These are phyloP conservation scores for Tenrec ecaudatus DNA, from an alignment of 2,113 vertebrate species.

Conservation along the genomic window DNA sequence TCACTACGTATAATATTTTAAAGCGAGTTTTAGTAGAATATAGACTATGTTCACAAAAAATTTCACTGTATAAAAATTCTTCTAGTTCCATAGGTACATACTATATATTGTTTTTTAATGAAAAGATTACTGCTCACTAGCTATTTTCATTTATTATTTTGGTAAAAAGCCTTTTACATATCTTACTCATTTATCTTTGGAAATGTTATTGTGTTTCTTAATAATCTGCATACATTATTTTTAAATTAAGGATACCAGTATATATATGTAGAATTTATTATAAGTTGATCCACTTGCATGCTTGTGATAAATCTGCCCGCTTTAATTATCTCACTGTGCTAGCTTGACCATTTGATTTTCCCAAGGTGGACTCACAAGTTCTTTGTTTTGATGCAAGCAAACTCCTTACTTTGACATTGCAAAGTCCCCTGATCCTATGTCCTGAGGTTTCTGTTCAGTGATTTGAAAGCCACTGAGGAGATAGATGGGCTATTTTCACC, in stretches of 20 bases:
- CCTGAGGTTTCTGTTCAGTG: not conserved
- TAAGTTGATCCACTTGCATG: not conserved
- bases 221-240: conserved; percentile 16
- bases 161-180: not conserved
- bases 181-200: conserved; percentile 33
- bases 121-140: no score
- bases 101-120: no score
- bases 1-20: no score
- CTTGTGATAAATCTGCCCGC: not conserved
- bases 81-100: not conserved
- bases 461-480: not conserved
- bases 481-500: not conserved
- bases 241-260: not conserved
- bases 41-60: not conserved
- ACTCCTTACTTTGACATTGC: not conserved
- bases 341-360: not conserved
- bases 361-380: not conserved
- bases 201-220: not conserved
- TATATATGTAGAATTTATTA: not conserved
- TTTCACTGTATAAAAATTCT: not conserved
- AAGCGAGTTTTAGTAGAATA: not conserved
- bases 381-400: not conserved
- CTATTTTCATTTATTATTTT: conserved; percentile 6
- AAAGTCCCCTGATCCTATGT: no score
- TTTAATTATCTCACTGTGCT: not conserved